phyloP scores from a whole-genome alignment of 2,113 vertebrate genomes.

The Gopherus evgoodei region DNA sequence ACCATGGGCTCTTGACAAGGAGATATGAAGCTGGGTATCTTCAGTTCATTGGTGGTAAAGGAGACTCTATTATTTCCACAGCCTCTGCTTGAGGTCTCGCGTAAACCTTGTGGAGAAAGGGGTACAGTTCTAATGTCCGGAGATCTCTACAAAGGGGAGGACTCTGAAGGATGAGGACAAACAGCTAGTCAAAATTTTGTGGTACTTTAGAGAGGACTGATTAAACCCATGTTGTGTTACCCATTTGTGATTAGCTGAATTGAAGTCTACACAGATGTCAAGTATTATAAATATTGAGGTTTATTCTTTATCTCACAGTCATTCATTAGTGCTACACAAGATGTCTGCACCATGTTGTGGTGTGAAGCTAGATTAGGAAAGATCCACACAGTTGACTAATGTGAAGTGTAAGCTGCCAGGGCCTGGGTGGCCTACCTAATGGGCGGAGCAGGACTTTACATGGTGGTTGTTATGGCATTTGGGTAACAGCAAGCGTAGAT shows the following conservation, averaged over 20 bases:
- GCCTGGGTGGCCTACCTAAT: background rate
- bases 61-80: background rate
- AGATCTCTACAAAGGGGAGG: accelerated
- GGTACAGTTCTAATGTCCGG: background rate
- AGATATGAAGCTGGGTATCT: slow-evolving; percentile 4
- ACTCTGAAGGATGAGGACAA: background rate
- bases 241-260: background rate
- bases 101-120: background rate
- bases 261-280: accelerated
- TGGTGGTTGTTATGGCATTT: background rate
- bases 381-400: background rate
- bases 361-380: background rate
- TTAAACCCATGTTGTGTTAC: accelerated
- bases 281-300: accelerated
- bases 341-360: background rate
- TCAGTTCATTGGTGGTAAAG: background rate
- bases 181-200: background rate
- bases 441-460: background rate
- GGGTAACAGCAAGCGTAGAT: background rate
- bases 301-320: background rate
- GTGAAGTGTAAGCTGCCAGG: background rate
- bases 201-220: background rate
- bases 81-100: background rate
- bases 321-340: background rate
- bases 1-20: background rate